Evolutionary conservation across 1,140 invertebrate species (phyloP).

Genomic region (Calosoma granatense): DNA sequence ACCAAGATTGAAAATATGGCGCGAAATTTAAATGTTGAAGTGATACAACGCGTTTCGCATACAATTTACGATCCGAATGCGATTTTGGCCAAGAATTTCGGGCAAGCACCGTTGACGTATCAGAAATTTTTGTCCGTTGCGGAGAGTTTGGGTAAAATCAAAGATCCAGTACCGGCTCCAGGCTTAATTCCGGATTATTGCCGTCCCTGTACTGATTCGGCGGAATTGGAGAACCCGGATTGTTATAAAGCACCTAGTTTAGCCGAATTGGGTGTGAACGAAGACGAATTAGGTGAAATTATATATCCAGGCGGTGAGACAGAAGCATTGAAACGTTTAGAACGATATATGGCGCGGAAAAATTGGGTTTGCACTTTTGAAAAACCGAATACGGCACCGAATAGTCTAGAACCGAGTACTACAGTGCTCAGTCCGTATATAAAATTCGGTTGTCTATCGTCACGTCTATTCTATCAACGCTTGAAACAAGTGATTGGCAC

Average conservation of each 20-base stretch:
- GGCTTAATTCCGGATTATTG: slow-evolving; percentile 33
- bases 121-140: slow-evolving; percentile 57
- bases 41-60: slow-evolving; percentile 53
- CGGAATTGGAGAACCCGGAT: slow-evolving; percentile 32
- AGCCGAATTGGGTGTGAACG: slow-evolving; percentile 45
- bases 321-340: slow-evolving; percentile 51
- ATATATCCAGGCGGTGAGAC: slow-evolving; percentile 58
- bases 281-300: slow-evolving; percentile 33
- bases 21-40: slow-evolving; percentile 43
- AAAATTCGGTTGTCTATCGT: slow-evolving; percentile 62
- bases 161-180: slow-evolving; percentile 39
- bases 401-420: slow-evolving; percentile 58
- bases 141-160: slow-evolving; percentile 41
- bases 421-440: slow-evolving; percentile 65
- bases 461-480: slow-evolving; percentile 52
- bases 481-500: slow-evolving; percentile 44
- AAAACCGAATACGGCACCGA: slow-evolving; percentile 61
- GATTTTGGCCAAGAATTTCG: slow-evolving; percentile 53
- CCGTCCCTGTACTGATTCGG: slow-evolving; percentile 37
- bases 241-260: slow-evolving; percentile 50
- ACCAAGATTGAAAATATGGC: slow-evolving; percentile 48
- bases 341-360: slow-evolving; percentile 47
- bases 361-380: slow-evolving; percentile 64
- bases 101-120: slow-evolving; percentile 56
- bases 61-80: slow-evolving; percentile 57